phyloP scores from a whole-genome alignment of 2,113 vertebrate genomes.

The Oreotrochilus melanogaster region DNA sequence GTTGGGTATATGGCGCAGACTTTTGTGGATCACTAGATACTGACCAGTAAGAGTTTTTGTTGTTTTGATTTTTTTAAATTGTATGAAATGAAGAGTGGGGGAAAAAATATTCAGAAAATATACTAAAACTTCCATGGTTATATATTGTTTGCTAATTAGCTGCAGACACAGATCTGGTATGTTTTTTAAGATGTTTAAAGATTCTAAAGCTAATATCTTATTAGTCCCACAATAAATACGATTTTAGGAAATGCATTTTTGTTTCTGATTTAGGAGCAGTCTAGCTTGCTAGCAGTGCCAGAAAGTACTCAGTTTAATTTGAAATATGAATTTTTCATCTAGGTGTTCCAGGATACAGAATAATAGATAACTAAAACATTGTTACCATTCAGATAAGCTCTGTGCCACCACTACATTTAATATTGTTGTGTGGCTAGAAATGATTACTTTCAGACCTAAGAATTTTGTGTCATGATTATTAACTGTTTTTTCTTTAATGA shows the following conservation, averaged over 20 bases:
- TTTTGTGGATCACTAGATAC: background rate
- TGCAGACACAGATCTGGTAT: background rate
- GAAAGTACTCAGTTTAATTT: background rate
- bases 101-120: background rate
- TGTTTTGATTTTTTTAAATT: background rate
- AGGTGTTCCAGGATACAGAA: background rate
- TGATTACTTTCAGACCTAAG: background rate
- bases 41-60: background rate
- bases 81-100: background rate
- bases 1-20: background rate
- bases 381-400: background rate
- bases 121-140: background rate
- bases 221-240: background rate
- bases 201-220: background rate
- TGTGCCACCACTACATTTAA: background rate
- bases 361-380: background rate
- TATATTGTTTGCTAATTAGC: background rate
- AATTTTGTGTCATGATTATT: background rate
- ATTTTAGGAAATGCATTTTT: background rate
- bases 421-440: background rate
- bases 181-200: background rate
- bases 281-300: background rate
- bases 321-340: background rate
- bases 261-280: background rate
- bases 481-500: background rate